These are phyloP conservation scores for Aphodius sticticus DNA, from an alignment of 2,888 invertebrate species.

Conservation along the genomic window DNA sequence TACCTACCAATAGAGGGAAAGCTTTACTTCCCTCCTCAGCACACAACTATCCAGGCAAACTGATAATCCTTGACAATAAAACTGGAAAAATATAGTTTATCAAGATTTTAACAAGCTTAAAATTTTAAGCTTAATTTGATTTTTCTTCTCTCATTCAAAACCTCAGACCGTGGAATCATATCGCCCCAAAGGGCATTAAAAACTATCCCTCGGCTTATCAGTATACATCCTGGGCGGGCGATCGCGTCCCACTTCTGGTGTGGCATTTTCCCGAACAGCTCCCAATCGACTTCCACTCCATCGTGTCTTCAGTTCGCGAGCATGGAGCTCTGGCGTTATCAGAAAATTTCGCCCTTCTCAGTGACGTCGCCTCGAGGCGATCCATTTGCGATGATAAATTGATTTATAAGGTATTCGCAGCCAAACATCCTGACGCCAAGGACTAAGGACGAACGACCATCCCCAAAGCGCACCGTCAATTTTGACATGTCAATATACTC, in stretches of 20 bases:
- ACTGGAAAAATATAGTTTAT: too few species aligned
- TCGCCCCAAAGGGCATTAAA: background rate
- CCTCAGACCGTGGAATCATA: background rate
- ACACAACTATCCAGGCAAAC: too few species aligned
- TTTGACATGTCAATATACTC: background rate
- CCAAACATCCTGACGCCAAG: background rate
- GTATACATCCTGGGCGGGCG: background rate
- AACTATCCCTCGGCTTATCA: background rate
- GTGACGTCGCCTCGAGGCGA: background rate
- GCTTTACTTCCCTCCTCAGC: too few species aligned
- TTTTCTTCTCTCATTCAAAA: too few species aligned
- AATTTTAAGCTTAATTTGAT: too few species aligned
- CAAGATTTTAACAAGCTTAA: too few species aligned
- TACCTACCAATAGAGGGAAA: too few species aligned
- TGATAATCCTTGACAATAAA: too few species aligned
- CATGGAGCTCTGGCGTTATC: background rate
- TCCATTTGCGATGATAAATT: conserved; percentile 4
- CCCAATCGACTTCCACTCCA: background rate
- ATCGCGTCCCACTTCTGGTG: background rate
- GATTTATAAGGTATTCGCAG: background rate
- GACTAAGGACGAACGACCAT: conserved; percentile 4
- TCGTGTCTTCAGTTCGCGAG: background rate
- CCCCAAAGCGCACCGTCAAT: background rate
- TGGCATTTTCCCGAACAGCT: background rate
- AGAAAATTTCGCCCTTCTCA: background rate